Base-by-base conservation (phyloP, 1,140 invertebrate species). In the Calliphora vicina region DNA sequence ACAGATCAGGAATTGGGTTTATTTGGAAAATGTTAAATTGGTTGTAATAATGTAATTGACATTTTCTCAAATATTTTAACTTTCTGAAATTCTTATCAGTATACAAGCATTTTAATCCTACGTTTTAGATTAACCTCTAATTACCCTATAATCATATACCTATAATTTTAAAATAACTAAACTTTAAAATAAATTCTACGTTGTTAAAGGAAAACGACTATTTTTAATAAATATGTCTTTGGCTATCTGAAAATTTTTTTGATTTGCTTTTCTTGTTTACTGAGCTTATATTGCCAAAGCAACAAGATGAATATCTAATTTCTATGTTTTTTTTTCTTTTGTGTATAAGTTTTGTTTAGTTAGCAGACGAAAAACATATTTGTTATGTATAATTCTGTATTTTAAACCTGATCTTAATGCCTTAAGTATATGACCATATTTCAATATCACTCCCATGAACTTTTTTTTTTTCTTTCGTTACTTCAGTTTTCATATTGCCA, bases 361-460 rank as follows among this genome's bases (percentile, higher is more conserved):
- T 57, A n/a, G 50, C 23, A 67, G 20, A 67, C 10, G 8, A 67
- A 23, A 67, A 67, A 67, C 61, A 67, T 67, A 67, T 67, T 67
- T 25, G 61, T 25, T 67, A 25, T 67, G 61, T 67, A 67, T 67
- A 67, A 25, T 67, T 67, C 61, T 23, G 61, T 67, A 25, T 67
- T 67, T 67, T 23, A 23, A 67, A 67, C 61, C 61, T 67, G 61
- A 67, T 67, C 61, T 67, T 67, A 67, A 23, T 67, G 61, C 61
- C 61, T 67, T 67, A 67, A 67, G 61, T 23, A 67, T 67, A 67
- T 67, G 61, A 67, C 61, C 61, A 67, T 67, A 67, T 67, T 67
- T 67, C 61, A 67, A 67, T 67, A 67, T 67, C 61, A 67, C 61
- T 67, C 61, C 61, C 61, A 67, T 67, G 61, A 67, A 67, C 61